Evolutionary conservation across 2,113 vertebrate genomes (phyloP).

Genomic region (Rhynchopsitta pachyrhyncha): DNA sequence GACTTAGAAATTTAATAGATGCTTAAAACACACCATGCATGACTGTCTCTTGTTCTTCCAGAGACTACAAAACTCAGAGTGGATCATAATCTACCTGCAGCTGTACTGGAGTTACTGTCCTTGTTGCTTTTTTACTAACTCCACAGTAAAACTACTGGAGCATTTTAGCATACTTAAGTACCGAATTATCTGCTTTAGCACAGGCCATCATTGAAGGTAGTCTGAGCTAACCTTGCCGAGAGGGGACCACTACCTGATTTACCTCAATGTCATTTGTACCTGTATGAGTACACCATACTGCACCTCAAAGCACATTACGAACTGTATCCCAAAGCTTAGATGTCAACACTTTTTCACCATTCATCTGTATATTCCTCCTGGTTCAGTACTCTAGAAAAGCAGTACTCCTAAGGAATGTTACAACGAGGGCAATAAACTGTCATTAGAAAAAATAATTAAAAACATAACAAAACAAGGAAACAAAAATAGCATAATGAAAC

Average conservation of each 20-base stretch:
- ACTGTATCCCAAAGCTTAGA: not conserved
- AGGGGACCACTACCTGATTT: not conserved
- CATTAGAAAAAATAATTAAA: not conserved
- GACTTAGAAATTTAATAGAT: not conserved
- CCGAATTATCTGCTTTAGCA: not conserved
- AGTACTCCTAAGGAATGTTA: not conserved
- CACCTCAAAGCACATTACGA: not conserved
- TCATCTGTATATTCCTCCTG: not conserved
- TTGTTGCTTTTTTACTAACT: not conserved
- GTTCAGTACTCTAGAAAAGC: not conserved
- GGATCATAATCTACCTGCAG: not conserved
- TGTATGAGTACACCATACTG: too few species aligned
- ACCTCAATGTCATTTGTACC: not conserved
- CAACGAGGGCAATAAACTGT: not conserved
- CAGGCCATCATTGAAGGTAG: accelerated
- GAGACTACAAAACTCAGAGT: not conserved
- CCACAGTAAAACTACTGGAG: not conserved
- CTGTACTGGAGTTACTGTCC: not conserved
- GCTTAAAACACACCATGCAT: not conserved
- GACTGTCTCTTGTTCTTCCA: not conserved
- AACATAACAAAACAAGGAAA: not conserved
- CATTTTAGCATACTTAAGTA: not conserved
- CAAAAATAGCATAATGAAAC: not conserved
- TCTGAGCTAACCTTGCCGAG: not conserved
- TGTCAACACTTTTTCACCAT: not conserved